Evolutionary conservation across 2,797 vertebrate species (phyloP), one percentile per base, ranked within the genome.

Genomic region (Buphagus erythrorhynchus): DNA sequence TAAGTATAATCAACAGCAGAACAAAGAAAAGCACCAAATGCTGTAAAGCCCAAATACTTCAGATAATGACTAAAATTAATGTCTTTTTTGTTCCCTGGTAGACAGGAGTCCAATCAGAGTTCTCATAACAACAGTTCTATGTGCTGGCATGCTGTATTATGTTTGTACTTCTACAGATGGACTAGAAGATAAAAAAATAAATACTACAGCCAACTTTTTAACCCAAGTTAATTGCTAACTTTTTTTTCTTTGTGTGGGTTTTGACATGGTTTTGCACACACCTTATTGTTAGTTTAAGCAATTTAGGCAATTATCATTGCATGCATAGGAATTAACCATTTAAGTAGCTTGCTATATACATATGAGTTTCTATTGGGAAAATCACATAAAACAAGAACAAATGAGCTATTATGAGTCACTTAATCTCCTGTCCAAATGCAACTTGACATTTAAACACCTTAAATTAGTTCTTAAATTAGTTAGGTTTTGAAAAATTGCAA

Each of bases 11-110:
- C 42, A 93, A 95, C 57, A 31, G 83, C 96, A 68, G 61, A 97
- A 96, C 55, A 89, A 92, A 96, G 90, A 51, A 95, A 97, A 93
- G 85, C 43, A 77, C 74, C 62, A 93, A 66, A 93, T 40, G n/a
- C 86, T 77, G 36, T 83, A 78, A 97, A 95, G 86, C 63, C 68
- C 71, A 69, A 72, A 94, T 96, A 93, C 83, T 97, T 97, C 91
- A 95, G 74, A 95, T 97, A 97, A 97, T 86, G 69, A 96, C 87
- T 93, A 88, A 97, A 97, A 97, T 96, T 87, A 92, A 95, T 77
- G 48, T 88, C 80, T 80, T 57, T 81, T 97, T 97, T 91, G 84
- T 97, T 96, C 86, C 57, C 86, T 57, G 25, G 79, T 77, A 96
- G 74, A 94, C 86, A 94, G 73, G 33, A 97, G 55, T 57, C 87